phyloP scores from a whole-genome alignment of 2,888 invertebrate species.

The Lithophane leautieri region DNA sequence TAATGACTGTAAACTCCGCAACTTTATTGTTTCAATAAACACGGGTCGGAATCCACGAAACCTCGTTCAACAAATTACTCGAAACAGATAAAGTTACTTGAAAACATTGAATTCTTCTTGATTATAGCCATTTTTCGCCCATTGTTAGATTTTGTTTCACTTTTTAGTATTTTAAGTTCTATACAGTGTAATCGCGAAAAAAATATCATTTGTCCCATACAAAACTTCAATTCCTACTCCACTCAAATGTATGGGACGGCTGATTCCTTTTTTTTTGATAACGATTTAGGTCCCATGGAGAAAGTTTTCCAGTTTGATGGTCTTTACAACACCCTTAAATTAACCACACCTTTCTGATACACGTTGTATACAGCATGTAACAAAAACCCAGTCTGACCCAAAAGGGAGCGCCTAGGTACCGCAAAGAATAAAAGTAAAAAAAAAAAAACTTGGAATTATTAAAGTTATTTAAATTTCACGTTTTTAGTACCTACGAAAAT shows the following conservation, averaged over 20 bases:
- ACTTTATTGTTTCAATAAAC: constrained; percentile 64
- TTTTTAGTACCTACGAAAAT: too few relatives aligned
- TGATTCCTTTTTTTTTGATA: neutral
- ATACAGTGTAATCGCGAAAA: neutral
- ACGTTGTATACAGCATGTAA: too few relatives aligned
- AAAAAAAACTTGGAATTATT: too few relatives aligned
- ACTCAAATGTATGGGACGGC: too few relatives aligned
- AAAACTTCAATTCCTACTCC: neutral
- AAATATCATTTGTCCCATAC: neutral
- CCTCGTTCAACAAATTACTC: constrained; percentile 61
- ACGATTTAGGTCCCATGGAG: neutral
- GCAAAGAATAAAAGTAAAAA: too few relatives aligned
- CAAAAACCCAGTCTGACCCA: too few relatives aligned
- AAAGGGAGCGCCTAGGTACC: too few relatives aligned
- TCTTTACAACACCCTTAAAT: neutral
- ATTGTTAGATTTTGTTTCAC: neutral
- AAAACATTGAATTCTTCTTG: constrained; percentile 44
- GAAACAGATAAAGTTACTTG: constrained; percentile 60
- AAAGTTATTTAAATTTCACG: too few relatives aligned
- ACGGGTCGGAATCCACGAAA: constrained; percentile 55
- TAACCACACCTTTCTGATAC: neutral
- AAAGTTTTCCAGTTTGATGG: neutral
- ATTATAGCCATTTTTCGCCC: constrained; percentile 35
- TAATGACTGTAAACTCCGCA: constrained; percentile 55
- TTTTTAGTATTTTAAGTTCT: neutral